A percentile compares a stretch with the other conserved stretches of the same genome.
phyloP scores from a whole-genome alignment of 2,888 invertebrate species.

The Campoletis raptor region DNA sequence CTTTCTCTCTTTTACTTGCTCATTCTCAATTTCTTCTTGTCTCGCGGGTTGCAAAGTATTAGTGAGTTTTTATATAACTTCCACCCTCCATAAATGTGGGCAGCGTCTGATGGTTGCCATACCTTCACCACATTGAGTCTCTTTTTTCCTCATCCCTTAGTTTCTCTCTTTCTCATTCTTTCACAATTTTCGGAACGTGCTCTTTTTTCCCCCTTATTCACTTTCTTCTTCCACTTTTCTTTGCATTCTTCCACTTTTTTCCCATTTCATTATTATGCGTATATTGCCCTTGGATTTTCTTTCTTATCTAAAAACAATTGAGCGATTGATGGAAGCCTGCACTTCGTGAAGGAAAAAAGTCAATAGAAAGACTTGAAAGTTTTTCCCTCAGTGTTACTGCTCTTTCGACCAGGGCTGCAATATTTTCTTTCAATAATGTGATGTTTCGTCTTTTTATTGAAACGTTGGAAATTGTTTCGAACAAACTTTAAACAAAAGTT shows the following conservation, averaged over 20 bases:
- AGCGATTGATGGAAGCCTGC: slow-evolving; percentile 13
- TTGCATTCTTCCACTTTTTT: slow-evolving; percentile 1
- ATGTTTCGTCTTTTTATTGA: neutral
- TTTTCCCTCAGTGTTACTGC: neutral
- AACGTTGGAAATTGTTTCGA: neutral
- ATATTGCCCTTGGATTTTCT: slow-evolving; percentile 20
- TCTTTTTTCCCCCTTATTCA: neutral
- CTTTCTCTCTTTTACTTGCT: slow-evolving; percentile 24
- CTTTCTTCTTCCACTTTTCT: neutral
- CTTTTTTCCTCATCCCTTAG: neutral
- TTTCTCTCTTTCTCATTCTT: slow-evolving; percentile 15
- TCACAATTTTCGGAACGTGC: neutral
- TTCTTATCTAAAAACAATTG: slow-evolving; percentile 57
- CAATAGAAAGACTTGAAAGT: neutral
- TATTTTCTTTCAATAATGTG: neutral
- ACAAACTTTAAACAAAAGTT: neutral
- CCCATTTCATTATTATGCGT: slow-evolving; percentile 29
- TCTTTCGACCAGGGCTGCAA: neutral
- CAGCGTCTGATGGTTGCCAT: slow-evolving; percentile 50
- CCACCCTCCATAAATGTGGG: slow-evolving; percentile 35
- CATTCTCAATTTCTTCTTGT: slow-evolving; percentile 29
- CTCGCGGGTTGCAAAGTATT: slow-evolving; percentile 61
- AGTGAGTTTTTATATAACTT: slow-evolving; percentile 69
- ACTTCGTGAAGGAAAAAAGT: slow-evolving; percentile 2
- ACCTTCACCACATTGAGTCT: slow-evolving; percentile 52